Evolutionary conservation across 2,888 invertebrate genomes (phyloP), one percentile per base, ranked within the genome.

Genomic region (Macrophya annulata): DNA sequence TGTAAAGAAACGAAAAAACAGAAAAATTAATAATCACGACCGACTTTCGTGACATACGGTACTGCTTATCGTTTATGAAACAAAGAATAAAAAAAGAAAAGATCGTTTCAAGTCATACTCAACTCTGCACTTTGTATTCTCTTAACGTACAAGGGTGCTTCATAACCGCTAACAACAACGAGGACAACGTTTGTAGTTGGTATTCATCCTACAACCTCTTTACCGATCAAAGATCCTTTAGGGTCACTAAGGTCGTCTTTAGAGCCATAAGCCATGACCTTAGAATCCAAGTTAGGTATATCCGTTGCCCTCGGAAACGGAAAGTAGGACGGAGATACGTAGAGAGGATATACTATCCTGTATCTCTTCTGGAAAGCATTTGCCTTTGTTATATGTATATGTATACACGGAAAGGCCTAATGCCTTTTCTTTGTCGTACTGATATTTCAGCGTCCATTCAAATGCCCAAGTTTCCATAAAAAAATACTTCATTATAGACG

Each of bases 91-190:
- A 15, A 3, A 55, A n/a, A 55, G 37, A 4, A 10, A 48, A 43
- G 21, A 74, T 45, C 43, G 21, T 74, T 43, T 45, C 45, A 15
- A 74, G 48, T 74, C 74, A 12, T 45, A 74, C 45, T 74, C 74
- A 74, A 74, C 74, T 74, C 25, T 77, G 76, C 48, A 77, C 25
- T 77, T 77, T 37, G 77, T 43, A 77, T 77, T 55, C 77, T n/a
- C n/a, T 25, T 21, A 74, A 55, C 37, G 31, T n/a, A 76, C 21
- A 25, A 77, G 77, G 51, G 55, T 77, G 4, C 25, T 77, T 31
- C 17, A 55, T 55, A 37, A 55, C 55, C 51, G 31, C 55, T 10
- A 25, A 43, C 21, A 55, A 37, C 17, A 77, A 48, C 37, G 77
- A 37, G 77, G 77, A 77, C 77, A 77, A 55, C 55, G 31, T 48